Percentiles rank a stretch among this genome's conserved stretches.
Conservation (phyloP, 2,113 vertebrate genomes). For the Oplegnathus fasciatus region DNA sequence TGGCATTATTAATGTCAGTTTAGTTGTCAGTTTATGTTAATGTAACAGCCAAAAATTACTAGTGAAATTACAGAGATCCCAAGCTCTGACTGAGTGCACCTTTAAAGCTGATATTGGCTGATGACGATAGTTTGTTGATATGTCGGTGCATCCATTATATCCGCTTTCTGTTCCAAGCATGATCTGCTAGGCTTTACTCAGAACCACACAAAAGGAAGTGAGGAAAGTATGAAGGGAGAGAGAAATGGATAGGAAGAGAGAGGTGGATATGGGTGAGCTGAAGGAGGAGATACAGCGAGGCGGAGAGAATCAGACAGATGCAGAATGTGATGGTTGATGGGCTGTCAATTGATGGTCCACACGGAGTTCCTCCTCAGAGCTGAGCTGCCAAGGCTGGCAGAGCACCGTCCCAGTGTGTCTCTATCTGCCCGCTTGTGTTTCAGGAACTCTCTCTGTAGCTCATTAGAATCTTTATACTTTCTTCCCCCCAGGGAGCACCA, state of each 20-base stretch:
- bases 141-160: not conserved
- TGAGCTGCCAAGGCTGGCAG: conserved; percentile 62
- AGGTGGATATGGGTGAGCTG: conserved; percentile 27
- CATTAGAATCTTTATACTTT: conserved; percentile 75
- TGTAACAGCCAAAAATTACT: not conserved
- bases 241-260: conserved; percentile 6
- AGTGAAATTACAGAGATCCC: not conserved
- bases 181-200: not conserved
- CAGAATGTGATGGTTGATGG: conserved; percentile 49
- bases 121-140: not conserved
- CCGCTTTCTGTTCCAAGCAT: not conserved
- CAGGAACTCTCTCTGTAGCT: conserved; percentile 65
- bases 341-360: conserved; percentile 66
- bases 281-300: conserved; percentile 25
- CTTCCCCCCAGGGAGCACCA: conserved; percentile 60
- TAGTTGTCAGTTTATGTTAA: not conserved
- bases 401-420: conserved; percentile 54
- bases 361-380: conserved; percentile 50
- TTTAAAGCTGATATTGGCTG: conserved; percentile 5
- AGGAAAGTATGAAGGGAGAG: not conserved
- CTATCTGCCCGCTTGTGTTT: conserved; percentile 59
- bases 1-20: not conserved
- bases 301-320: conserved; percentile 16
- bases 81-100: not conserved
- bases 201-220: not conserved